Base-by-base conservation (phyloP, 2,113 vertebrate genomes). In the Larimichthys crocea region DNA sequence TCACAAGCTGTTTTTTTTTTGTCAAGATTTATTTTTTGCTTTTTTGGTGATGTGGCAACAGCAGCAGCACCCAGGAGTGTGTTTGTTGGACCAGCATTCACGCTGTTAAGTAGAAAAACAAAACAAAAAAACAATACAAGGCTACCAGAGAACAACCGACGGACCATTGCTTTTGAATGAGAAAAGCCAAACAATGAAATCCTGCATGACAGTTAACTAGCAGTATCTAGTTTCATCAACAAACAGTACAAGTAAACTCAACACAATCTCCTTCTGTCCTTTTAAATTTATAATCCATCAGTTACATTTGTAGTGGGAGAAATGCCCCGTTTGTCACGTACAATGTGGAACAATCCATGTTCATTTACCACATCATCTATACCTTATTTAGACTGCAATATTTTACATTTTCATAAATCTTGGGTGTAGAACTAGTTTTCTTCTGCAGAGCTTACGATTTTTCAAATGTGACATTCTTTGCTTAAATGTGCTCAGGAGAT, bases 131-230 rank as follows among this genome's bases (percentile, higher is more conserved):
- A 88, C 62, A 85, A 82, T 84, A 90, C 82, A 88, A 83, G 62
- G 74, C 77, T 88, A 81, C 85, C 64, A 88, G 84, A 85, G 77
- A 89, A 91, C 81, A 84, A 84, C 49, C 68, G 55, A 86, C 44
- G 7, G 52, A 88, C 42, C 71, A 67, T 62, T 73, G 85, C 73
- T 89, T 91, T 71, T 76, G 74, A 90, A 92, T 65, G 76, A 89
- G 84, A 77, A 88, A 87, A 90, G 88, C 85, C 85, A 87, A 83
- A 91, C 84, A 85, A 74, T 87, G 55, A 90, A 91, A 92, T 92
- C 90, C 89, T 88, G 90, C 86, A 89, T 79, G 85, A 93, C 86
- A 90, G 86, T 87, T 40, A 87, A 93, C 60, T 81, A 70, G 78
- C 57, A 63, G 74, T 53, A 83, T 85, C 88, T 89, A 88, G 46